These are phyloP conservation scores for Tetramorium simillimum DNA, from an alignment of 1,140 invertebrate genomes.

Conservation along the genomic window DNA sequence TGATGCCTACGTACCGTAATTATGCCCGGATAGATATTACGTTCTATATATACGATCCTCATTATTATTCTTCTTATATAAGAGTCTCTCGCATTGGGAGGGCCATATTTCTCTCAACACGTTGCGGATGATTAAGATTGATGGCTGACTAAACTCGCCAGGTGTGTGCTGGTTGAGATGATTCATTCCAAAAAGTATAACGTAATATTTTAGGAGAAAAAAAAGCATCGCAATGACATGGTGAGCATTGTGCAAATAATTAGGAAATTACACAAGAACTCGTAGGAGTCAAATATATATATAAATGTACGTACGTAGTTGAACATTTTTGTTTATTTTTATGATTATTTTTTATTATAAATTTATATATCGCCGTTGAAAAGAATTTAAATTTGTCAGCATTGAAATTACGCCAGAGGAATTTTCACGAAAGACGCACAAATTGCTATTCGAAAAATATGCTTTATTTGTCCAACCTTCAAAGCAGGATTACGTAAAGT, in stretches of 20 bases:
- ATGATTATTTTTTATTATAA: not conserved
- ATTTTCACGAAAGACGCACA: not conserved
- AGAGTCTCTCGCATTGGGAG: constrained; percentile 57
- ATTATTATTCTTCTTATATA: constrained; percentile 61
- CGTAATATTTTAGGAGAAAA: constrained; percentile 49
- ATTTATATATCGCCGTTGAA: not conserved
- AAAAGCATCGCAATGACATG: constrained; percentile 2
- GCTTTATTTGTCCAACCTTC: not conserved
- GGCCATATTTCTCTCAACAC: constrained; percentile 61
- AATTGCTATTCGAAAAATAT: not conserved
- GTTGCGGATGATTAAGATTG: constrained; percentile 59
- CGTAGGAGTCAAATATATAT: not conserved
- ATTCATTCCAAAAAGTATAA: constrained; percentile 58
- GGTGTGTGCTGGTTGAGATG: constrained; percentile 43
- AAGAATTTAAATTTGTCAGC: not conserved
- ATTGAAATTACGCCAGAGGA: not conserved
- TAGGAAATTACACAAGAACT: not conserved
- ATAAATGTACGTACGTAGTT: not conserved
- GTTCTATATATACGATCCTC: constrained; percentile 47
- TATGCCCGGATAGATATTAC: constrained; percentile 49
- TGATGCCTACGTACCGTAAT: constrained; percentile 37
- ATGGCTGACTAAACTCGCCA: constrained; percentile 59
- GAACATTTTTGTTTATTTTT: not conserved
- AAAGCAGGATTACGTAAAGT: not conserved
- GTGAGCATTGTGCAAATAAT: constrained; percentile 36